These are phyloP conservation scores for Euleptes europaea DNA, from an alignment of 2,113 vertebrate genomes.

Conservation along the genomic window DNA sequence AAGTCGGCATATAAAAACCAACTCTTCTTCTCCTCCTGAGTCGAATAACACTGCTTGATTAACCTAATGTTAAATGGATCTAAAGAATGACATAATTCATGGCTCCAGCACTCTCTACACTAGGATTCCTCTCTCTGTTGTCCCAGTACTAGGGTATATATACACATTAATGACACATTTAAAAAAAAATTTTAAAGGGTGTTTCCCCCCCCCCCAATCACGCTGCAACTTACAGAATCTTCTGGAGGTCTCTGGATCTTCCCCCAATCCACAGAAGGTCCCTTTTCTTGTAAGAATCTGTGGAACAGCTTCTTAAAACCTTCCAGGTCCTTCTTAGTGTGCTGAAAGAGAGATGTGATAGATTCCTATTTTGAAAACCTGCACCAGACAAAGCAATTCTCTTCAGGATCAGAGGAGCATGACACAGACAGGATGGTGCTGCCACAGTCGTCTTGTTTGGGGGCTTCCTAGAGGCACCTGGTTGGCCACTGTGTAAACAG, in stretches of 20 bases:
- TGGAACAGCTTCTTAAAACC: conserved; percentile 97
- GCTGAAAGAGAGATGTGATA: conserved; percentile 72
- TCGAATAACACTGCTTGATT: neutral
- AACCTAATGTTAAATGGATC: neutral
- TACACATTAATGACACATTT: neutral
- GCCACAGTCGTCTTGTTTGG: no score
- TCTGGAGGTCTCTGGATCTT: conserved; percentile 97
- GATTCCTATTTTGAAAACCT: neutral
- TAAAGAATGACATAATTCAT: neutral
- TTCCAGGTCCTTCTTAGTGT: conserved; percentile 90
- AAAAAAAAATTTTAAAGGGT: neutral
- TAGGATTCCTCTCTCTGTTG: neutral
- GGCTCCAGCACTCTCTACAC: neutral
- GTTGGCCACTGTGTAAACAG: no score
- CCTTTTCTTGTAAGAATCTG: conserved; percentile 95
- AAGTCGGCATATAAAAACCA: no score
- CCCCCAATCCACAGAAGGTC: conserved; percentile 93
- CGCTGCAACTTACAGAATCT: conserved; percentile 85
- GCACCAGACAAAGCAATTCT: neutral
- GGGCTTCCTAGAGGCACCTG: no score
- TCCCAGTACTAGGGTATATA: neutral
- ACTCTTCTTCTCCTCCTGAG: neutral
- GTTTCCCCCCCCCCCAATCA: conserved; percentile 17
- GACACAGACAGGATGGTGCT: no score
- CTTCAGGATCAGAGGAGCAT: no score